These are phyloP conservation scores for Oscheius onirici DNA, from an alignment of 2,888 invertebrate genomes.

Conservation along the genomic window DNA sequence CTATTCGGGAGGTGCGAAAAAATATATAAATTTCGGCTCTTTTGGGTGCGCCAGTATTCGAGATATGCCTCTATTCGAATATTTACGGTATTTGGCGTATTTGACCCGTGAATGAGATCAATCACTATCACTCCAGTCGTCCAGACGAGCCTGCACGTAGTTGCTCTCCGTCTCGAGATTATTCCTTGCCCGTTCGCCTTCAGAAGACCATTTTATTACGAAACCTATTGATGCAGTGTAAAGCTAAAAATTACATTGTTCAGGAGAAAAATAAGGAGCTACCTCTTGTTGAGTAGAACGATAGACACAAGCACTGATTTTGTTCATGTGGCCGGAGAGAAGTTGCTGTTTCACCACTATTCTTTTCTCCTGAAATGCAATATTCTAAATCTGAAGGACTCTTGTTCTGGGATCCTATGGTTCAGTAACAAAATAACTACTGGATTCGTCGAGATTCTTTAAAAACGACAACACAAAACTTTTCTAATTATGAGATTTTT, in stretches of 20 bases:
- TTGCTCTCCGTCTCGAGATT: slow-evolving; percentile 15
- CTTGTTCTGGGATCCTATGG: too few relatives aligned
- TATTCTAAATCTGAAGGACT: too few relatives aligned
- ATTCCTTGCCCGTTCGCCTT: slow-evolving; percentile 23
- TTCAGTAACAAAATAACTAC: too few relatives aligned
- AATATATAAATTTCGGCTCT: too few relatives aligned
- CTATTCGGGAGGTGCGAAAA: too few relatives aligned
- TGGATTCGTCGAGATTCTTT: too few relatives aligned
- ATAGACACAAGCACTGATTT: slow-evolving; percentile 13
- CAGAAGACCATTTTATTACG: slow-evolving; percentile 20
- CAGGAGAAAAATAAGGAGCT: background rate
- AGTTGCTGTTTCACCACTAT: background rate
- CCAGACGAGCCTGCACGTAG: background rate
- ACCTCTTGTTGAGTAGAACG: slow-evolving; percentile 2
- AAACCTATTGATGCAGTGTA: slow-evolving; percentile 6
- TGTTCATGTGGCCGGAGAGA: slow-evolving; percentile 19
- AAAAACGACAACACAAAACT: too few relatives aligned
- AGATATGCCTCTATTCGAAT: too few relatives aligned
- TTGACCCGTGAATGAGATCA: background rate
- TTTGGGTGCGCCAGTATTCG: too few relatives aligned
- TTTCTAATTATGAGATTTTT: too few relatives aligned
- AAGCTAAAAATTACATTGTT: slow-evolving; percentile 1
- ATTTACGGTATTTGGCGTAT: background rate
- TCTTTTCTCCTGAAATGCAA: slow-evolving; percentile 2
- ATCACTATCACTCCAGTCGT: slow-evolving; percentile 28